These are phyloP conservation scores for Lepilemur ruficaudatus DNA, from an alignment of 2,797 vertebrate genomes.

Conservation along the genomic window DNA sequence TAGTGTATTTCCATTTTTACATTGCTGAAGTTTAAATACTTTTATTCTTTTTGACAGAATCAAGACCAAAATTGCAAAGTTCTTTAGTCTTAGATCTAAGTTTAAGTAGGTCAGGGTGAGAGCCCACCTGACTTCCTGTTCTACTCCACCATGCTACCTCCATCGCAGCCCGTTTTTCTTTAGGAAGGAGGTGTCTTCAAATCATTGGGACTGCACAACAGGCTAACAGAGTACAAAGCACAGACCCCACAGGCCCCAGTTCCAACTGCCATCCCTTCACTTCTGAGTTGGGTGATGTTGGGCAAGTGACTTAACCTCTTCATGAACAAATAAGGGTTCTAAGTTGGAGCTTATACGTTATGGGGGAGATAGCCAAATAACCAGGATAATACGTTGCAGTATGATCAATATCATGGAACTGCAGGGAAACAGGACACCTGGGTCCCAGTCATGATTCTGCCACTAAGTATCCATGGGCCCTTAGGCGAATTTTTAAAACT, in stretches of 20 bases:
- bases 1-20: neutral
- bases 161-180: neutral
- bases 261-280: neutral
- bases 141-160: neutral
- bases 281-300: neutral
- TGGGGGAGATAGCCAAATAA: neutral
- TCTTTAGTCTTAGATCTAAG: too few relatives aligned
- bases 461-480: neutral
- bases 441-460: neutral
- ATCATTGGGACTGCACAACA: neutral
- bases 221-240: neutral
- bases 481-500: neutral
- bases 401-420: neutral
- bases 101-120: neutral
- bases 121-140: neutral
- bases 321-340: neutral
- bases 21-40: neutral
- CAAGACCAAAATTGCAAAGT: too few relatives aligned
- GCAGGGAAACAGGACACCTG: neutral
- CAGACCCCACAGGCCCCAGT: neutral
- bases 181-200: neutral
- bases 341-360: neutral
- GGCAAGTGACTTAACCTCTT: neutral
- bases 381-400: neutral
- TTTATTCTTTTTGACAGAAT: too few relatives aligned